Base-by-base conservation (phyloP, 2,797 vertebrate genomes). In the Schizopygopsis malacanthus region DNA sequence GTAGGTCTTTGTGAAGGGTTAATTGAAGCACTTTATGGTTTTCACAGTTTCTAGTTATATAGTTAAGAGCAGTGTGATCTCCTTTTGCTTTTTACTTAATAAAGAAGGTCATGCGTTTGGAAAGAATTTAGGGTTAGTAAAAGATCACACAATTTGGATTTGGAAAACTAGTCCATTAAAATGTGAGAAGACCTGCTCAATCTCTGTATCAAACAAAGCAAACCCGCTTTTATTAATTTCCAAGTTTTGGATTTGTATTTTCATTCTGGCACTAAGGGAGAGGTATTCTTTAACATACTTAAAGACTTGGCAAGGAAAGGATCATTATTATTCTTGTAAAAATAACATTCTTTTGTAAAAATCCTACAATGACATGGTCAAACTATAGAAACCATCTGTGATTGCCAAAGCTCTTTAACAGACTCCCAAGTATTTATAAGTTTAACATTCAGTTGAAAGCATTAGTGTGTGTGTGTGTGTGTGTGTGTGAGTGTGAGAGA, bases 301-400 rank as follows among this genome's bases (percentile, higher is more conserved):
- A 15, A 69, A 76, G 37, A 70, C 47, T 78, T 84, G 83, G 75
- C 37, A 5, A 43, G 75, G 76, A 47, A n/a, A 41, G 7, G 25
- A 47, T 71, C 39, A 47, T 50, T 54, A 47, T 50, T 54, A 47
- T 18, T 59, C 83, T 45, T 43, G 8, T 59, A 25, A 45, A 83
- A 45, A 67, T 69, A 28, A 10, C 8, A 20, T 77, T 22, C 3
- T 69, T 67, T 77, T 45, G 13, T 56, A 61, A 25, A 79, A 79
- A 45, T 7, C 0, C 15, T 45, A 33, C 50, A 59, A n/a, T 71
- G 25, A 45, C 39, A 59, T 15, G n/a, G 39, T 54, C 22, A 71
- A 71, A 71, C 25, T 59, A 52, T 4, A 78, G 52, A 77, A 79
- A 79, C 61, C 65, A 33, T 71, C 4, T 45, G 25, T 47, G 56